Percentiles rank a stretch among this genome's conserved stretches.
phyloP scores from a whole-genome alignment of 2,888 invertebrate species.

The Apamea crenata region DNA sequence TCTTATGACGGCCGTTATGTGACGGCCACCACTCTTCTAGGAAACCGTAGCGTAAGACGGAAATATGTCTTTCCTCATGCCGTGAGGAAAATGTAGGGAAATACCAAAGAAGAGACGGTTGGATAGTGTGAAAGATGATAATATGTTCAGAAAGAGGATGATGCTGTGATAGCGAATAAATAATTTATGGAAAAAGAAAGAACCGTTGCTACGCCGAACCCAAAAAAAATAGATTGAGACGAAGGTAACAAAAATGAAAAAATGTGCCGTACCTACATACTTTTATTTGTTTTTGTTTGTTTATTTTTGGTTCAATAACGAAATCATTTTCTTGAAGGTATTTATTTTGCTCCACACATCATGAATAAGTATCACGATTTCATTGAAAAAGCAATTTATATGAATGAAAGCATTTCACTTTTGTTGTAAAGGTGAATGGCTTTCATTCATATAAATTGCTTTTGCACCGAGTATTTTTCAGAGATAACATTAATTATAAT shows the following conservation, averaged over 20 bases:
- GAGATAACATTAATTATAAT: background rate
- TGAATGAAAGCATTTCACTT: background rate
- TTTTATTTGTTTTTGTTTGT: background rate
- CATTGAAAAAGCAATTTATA: constrained; percentile 4
- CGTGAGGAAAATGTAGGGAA: background rate
- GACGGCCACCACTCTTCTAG: no score
- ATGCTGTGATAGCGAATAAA: background rate
- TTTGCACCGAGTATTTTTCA: background rate
- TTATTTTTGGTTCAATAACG: background rate
- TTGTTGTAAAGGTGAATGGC: no score
- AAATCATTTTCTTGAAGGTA: no score
- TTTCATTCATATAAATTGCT: no score
- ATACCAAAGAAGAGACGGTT: background rate
- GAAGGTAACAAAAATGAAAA: background rate
- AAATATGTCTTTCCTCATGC: background rate
- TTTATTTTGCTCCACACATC: background rate
- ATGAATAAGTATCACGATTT: background rate
- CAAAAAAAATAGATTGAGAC: background rate
- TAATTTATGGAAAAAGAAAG: background rate
- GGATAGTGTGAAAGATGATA: background rate
- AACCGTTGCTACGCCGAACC: background rate
- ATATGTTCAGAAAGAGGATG: background rate
- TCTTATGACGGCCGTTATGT: background rate
- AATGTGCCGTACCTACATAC: no score
- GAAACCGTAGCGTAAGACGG: background rate